A percentile compares a stretch with the other conserved stretches of the same genome.
These are phyloP conservation scores for Synergus itoensis DNA, from an alignment of 2,888 invertebrate species.

Conservation along the genomic window DNA sequence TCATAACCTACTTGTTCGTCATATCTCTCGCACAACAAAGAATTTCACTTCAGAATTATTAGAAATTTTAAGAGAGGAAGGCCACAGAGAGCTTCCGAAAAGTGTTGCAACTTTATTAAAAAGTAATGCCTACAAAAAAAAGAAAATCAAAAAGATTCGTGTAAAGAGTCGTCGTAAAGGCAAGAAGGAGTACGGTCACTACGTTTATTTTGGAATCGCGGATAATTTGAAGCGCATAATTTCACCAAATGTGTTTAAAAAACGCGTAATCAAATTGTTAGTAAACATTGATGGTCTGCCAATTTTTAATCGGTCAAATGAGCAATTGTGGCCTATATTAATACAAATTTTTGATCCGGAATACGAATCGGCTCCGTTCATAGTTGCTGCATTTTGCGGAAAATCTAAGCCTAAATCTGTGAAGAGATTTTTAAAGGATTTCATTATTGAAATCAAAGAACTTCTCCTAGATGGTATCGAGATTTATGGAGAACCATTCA, in stretches of 20 bases:
- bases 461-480: background rate
- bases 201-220: too few relatives aligned
- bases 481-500: too few relatives aligned
- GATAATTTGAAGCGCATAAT: constrained; percentile 1
- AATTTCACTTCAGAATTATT: constrained; percentile 5
- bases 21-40: background rate
- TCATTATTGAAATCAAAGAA: background rate
- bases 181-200: too few relatives aligned
- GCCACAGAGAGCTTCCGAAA: constrained; percentile 14
- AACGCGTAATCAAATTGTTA: background rate
- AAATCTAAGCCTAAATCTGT: constrained; percentile 5
- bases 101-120: constrained; percentile 19
- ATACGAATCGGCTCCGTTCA: background rate
- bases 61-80: constrained; percentile 4
- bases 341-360: background rate
- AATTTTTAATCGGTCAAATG: background rate
- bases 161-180: too few relatives aligned
- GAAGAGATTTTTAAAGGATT: background rate
- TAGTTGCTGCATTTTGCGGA: constrained; percentile 29
- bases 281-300: constrained; percentile 2
- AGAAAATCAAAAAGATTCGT: too few relatives aligned
- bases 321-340: constrained; percentile 12
- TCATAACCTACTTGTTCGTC: background rate
- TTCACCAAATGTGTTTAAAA: background rate
- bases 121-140: background rate